Evolutionary conservation across 2,888 invertebrate genomes (phyloP).

Genomic region (Agapostemon virescens): DNA sequence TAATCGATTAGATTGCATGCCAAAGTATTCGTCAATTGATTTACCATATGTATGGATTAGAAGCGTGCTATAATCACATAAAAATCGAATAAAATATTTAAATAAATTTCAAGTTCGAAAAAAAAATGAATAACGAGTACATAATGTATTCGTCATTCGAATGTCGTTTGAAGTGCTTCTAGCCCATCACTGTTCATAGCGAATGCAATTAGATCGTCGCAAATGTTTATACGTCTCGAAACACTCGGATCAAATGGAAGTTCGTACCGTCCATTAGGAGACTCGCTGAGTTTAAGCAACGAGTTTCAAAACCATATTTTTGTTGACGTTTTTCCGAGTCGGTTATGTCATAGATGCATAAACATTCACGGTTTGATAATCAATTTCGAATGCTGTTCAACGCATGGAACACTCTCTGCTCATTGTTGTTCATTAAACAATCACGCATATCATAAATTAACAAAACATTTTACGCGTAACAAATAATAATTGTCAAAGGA

Average conservation of each 20-base stretch:
- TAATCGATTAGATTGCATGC: no score
- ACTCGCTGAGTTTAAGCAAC: background rate
- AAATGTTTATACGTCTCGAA: background rate
- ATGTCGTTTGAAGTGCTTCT: no score
- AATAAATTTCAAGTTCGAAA: no score
- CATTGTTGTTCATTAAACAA: background rate
- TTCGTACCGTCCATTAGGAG: background rate
- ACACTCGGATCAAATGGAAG: background rate
- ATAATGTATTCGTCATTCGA: no score
- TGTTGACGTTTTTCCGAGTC: no score
- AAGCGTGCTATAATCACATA: no score
- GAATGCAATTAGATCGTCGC: background rate
- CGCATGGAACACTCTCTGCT: background rate
- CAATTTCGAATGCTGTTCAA: background rate
- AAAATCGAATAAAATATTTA: no score
- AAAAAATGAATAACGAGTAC: no score
- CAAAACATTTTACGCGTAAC: background rate
- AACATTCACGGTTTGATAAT: background rate
- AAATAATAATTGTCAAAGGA: background rate
- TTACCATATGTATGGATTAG: no score
- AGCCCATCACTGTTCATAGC: background rate
- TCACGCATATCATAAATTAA: background rate
- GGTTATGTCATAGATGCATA: background rate
- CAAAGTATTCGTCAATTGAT: no score
- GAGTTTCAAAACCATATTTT: no score